phyloP scores from a whole-genome alignment of 2,888 invertebrate species.

The Cerceris rybyensis region DNA sequence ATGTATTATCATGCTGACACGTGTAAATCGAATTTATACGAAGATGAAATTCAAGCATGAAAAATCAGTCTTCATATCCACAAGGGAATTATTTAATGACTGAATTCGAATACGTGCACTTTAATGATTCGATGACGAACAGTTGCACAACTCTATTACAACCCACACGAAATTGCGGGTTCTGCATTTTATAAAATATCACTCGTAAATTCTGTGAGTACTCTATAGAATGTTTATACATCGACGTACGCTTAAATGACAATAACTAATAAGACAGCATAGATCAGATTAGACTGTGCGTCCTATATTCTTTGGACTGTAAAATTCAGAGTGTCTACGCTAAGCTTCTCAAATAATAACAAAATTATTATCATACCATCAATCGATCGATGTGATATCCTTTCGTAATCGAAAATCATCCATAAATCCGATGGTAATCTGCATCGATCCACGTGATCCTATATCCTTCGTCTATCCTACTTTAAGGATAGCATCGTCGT shows the following conservation, averaged over 20 bases:
- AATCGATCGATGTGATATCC: slow-evolving; percentile 8
- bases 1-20: no score
- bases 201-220: background rate
- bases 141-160: background rate
- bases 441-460: no score
- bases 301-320: slow-evolving; percentile 18
- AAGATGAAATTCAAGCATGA: background rate
- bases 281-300: slow-evolving; percentile 24
- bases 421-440: background rate
- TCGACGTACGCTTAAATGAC: slow-evolving; percentile 14
- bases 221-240: background rate
- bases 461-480: no score
- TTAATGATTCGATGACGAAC: background rate
- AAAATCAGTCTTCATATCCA: background rate
- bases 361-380: slow-evolving; percentile 19
- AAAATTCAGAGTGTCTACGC: slow-evolving; percentile 19
- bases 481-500: background rate
- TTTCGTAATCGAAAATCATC: background rate
- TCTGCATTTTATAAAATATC: background rate
- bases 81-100: background rate
- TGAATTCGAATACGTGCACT: background rate
- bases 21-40: background rate
- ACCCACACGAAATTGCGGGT: background rate
- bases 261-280: slow-evolving; percentile 2
- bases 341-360: slow-evolving; percentile 27